Percentiles rank a stretch among this genome's conserved stretches.
Evolutionary conservation across 1,140 invertebrate genomes (phyloP).

Genomic region (Cyrtorhinus lividipennis): DNA sequence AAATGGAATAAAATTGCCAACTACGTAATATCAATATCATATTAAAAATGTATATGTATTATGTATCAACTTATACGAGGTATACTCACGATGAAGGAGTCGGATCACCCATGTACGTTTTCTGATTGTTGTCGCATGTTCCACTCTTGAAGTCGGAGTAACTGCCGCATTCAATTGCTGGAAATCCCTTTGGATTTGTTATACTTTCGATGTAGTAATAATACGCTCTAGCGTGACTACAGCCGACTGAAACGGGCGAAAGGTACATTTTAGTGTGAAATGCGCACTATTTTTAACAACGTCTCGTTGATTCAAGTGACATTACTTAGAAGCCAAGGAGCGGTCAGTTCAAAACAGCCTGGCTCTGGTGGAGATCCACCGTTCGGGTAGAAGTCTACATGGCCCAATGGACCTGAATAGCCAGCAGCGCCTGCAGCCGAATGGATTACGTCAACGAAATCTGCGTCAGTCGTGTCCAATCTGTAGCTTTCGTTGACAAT

Average conservation of each 20-base stretch:
- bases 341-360: conserved; percentile 35
- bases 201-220: conserved; percentile 55
- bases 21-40: neutral
- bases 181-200: conserved; percentile 22
- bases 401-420: conserved; percentile 35
- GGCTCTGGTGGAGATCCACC: conserved; percentile 41
- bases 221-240: conserved; percentile 53
- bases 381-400: conserved; percentile 48
- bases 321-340: conserved; percentile 1
- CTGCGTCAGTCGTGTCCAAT: conserved; percentile 31
- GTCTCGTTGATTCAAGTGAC: neutral
- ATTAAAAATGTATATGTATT: neutral
- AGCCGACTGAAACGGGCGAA: conserved; percentile 36
- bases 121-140: conserved; percentile 14
- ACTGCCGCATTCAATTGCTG: conserved; percentile 29
- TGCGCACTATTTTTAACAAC: neutral
- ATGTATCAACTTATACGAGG: neutral
- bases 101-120: conserved; percentile 22
- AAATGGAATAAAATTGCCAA: neutral
- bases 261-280: neutral
- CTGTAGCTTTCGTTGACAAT: neutral
- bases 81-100: conserved; percentile 16
- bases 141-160: conserved; percentile 13
- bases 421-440: conserved; percentile 40
- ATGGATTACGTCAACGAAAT: conserved; percentile 43